Base-by-base conservation (phyloP, 2,113 vertebrate species). In the Tetrao urogallus region DNA sequence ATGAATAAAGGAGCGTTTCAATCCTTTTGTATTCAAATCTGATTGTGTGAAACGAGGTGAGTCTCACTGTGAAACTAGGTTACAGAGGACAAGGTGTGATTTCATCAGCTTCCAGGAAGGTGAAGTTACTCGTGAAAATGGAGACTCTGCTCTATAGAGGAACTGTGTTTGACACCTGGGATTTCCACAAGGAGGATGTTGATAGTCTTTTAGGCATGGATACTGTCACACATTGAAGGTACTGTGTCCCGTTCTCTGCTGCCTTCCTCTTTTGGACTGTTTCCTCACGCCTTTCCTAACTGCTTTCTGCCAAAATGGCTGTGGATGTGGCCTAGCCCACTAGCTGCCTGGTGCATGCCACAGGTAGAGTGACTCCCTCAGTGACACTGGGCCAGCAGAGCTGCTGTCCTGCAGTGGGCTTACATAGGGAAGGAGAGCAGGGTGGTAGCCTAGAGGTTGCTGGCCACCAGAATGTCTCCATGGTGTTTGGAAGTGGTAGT, bases 371-470 rank as follows among this genome's bases (percentile, higher is more conserved):
- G 34, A 45, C 56, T 72, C 40, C 13, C 8, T 78, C 38, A 0
- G 0, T 60, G 60, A 42, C 56, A 32, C 10, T 0, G 1, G 27
- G 8, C 0, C 0, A 65, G 43, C 13, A 10, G 64, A 79, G 19
- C 16, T 5, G 28, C 56, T 42, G 45, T 43, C 65, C 32, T 28
- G 36, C 42, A 3, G 1, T 13, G 3, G 45, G 43, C 9, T 84
- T 52, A 21, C 0, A 1, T 8, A 11, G 47, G 22, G 19, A 47
- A 83, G 21, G 25, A 42, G 58, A 64, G 50, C 28, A 11, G 25
- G 6, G 2, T 0, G 0, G 12, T 20, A 83, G 32, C 20, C 22
- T 4, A 0, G 5, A 42, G 16, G 24, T 81, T 25, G 63, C 34
- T 78, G 78, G 43, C n/a, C 12, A 1, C 17, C 4, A 0, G 30